Conservation (phyloP, 2,797 vertebrate species). For the Valencia hispanica region DNA sequence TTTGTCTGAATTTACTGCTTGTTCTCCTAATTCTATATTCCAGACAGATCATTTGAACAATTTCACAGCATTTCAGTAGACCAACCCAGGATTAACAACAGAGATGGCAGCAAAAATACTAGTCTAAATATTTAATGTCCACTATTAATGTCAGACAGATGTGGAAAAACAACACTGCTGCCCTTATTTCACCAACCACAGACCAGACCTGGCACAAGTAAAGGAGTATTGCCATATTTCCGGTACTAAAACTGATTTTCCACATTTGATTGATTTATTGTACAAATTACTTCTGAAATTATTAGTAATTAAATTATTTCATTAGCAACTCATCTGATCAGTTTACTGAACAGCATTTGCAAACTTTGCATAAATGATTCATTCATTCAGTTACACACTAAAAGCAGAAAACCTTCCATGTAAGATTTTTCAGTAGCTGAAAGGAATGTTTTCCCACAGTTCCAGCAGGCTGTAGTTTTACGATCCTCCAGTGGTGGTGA, state of each 20-base stretch:
- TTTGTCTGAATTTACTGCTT: constrained; percentile 27
- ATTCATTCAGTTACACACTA: background rate
- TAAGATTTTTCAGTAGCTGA: background rate
- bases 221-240: background rate
- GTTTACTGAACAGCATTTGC: background rate
- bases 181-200: background rate
- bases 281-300: background rate
- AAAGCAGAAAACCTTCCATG: background rate
- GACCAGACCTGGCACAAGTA: background rate
- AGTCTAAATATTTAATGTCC: constrained; percentile 12
- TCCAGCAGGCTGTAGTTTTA: constrained; percentile 9
- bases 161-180: constrained; percentile 5
- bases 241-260: background rate
- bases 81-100: background rate
- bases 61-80: background rate
- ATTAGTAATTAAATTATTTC: background rate
- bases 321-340: background rate
- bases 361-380: background rate
- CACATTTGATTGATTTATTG: background rate
- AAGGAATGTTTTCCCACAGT: background rate
- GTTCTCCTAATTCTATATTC: constrained; percentile 16
- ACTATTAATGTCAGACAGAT: background rate
- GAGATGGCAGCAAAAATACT: background rate
- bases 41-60: background rate
- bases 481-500: constrained; percentile 1